Percentiles rank a stretch among this genome's conserved stretches.
These are phyloP conservation scores for Enteromius fasciolatus DNA, from an alignment of 2,797 vertebrate species.

Conservation along the genomic window DNA sequence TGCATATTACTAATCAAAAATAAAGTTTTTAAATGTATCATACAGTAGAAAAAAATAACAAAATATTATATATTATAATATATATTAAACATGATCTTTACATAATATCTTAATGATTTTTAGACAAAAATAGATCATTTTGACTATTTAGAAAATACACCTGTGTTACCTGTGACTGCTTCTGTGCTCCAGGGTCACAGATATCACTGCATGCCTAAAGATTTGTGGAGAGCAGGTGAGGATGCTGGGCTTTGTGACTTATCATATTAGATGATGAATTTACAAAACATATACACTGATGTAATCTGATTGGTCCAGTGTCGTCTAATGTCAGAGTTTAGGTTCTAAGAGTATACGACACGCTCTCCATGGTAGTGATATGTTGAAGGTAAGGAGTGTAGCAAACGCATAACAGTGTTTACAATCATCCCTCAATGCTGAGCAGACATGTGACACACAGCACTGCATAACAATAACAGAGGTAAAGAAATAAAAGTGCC, in stretches of 20 bases:
- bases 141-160: too few species aligned
- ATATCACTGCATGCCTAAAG: background rate
- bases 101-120: too few species aligned
- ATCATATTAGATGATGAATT: background rate
- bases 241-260: background rate
- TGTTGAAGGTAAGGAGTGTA: background rate
- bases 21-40: too few species aligned
- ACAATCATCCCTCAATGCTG: constrained; percentile 14
- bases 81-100: too few species aligned
- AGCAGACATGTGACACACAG: background rate
- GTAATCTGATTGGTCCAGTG: background rate
- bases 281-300: background rate
- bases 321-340: background rate
- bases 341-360: background rate
- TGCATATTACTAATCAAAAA: too few species aligned
- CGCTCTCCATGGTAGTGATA: background rate
- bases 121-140: too few species aligned
- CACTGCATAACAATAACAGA: background rate
- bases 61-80: too few species aligned
- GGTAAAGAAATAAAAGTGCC: background rate
- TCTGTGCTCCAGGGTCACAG: too few species aligned
- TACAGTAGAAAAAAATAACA: too few species aligned
- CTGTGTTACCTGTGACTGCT: too few species aligned
- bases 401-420: background rate
- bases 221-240: background rate